Percentiles rank a stretch among this genome's conserved stretches.
Evolutionary conservation across 2,113 vertebrate genomes (phyloP).

Genomic region (Dermatemys mawii): DNA sequence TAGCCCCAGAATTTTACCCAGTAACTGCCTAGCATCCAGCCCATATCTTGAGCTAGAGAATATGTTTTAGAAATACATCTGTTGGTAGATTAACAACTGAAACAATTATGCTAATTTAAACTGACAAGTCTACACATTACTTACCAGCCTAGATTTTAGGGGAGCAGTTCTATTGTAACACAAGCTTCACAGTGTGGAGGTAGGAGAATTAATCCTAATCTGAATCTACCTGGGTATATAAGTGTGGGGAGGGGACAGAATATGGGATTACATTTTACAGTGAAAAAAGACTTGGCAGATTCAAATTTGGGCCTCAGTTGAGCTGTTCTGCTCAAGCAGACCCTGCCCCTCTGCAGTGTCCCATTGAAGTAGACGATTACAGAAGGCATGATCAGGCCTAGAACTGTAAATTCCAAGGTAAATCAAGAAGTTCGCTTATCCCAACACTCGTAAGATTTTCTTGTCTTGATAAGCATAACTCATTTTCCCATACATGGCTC

Average conservation of each 20-base stretch:
- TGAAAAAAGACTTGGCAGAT: not conserved
- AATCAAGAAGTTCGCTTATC: not conserved
- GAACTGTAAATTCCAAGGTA: not conserved
- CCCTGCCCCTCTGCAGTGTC: not conserved
- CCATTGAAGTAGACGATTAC: fast-evolving
- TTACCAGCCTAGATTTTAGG: not conserved
- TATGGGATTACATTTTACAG: not conserved
- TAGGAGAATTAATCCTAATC: not conserved
- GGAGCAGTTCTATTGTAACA: not conserved
- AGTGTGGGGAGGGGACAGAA: not conserved
- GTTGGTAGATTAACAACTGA: not conserved
- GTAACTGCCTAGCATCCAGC: not conserved
- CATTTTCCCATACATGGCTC: not conserved
- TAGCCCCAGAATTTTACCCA: fast-evolving
- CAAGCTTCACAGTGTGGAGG: not conserved
- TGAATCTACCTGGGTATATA: not conserved
- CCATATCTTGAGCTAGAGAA: not conserved
- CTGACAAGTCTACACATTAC: not conserved
- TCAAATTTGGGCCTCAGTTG: fast-evolving
- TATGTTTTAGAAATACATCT: not conserved
- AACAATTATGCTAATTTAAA: not conserved
- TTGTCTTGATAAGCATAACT: not conserved
- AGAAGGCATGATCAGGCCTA: not conserved
- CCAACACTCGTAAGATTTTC: fast-evolving
- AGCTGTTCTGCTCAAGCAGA: not conserved